phyloP scores from a whole-genome alignment of 2,113 vertebrate species.

The Podarcis muralis region DNA sequence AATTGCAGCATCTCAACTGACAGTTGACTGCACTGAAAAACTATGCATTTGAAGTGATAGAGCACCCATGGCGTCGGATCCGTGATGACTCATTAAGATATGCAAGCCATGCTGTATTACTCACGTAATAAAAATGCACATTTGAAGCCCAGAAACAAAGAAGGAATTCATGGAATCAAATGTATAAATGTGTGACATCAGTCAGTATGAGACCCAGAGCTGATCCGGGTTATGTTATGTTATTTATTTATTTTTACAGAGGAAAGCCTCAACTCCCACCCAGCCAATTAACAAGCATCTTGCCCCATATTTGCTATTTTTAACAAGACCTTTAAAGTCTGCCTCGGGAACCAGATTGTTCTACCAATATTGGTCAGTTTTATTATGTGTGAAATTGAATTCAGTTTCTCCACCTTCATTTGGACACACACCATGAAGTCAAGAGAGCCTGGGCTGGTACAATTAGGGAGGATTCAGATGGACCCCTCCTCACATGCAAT shows the following conservation, averaged over 20 bases:
- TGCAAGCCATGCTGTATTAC: background rate
- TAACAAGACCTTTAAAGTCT: conserved; percentile 17
- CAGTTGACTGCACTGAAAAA: background rate
- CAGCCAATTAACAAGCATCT: background rate
- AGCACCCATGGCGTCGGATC: background rate
- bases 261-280: background rate
- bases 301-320: background rate
- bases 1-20: too few species aligned
- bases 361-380: conserved; percentile 9
- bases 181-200: background rate
- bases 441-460: background rate
- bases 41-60: background rate
- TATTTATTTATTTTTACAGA: background rate
- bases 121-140: background rate
- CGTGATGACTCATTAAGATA: background rate
- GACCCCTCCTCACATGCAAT: background rate
- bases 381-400: conserved; percentile 29
- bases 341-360: background rate
- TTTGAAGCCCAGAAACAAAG: background rate
- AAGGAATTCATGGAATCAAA: background rate
- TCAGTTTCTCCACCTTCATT: conserved; percentile 14
- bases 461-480: conserved; percentile 13
- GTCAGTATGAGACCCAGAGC: too few species aligned
- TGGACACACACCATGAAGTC: conserved; percentile 26
- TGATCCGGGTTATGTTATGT: background rate